Evolutionary conservation across 1,140 invertebrate species (phyloP), one percentile per base, ranked within the genome.

Genomic region (Pachyrhynchus sulphureomaculatus): DNA sequence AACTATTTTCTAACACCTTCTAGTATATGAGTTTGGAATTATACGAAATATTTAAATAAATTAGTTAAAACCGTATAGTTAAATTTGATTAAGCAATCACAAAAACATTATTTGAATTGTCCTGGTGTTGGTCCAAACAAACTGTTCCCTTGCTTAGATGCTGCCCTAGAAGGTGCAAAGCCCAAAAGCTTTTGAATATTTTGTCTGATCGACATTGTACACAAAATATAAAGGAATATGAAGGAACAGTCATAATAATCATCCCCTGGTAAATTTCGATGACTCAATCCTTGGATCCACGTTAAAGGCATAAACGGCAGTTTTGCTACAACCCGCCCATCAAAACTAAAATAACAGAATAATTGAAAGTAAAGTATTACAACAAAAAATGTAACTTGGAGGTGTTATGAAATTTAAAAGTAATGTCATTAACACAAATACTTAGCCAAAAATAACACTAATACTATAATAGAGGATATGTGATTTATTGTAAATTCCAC

Each of bases 201-300:
- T 87, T 99, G 87, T 51, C 86, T 83, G 62, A 99, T 98, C 24
- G 95, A 98, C 97, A 99, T 99, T 12, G 98, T 99, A 77, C 96
- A 99, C 10, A 99, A 80, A 74, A 99, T 98, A 76, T 99, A 99
- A 3, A 99, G 82, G 76, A 99, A 99, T 67, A 99, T 98, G 75
- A 99, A 99, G 4, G 95, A 98, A 74, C 97, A 99, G 76, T 99
- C 96, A n/a, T 94, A 96, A 70, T 92, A 98, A 79, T 99, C 95
- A 70, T 97, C 93, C 15, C 97, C 96, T 2, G 91, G 82, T 24
- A 99, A 80, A 79, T 99, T 99, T 67, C 98, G 83, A 75, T 99
- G 98, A 18, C 95, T 98, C 12, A 99, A 80, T 17, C 96, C 95
- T 81, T 99, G 96, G 47, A 99, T 88, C 88, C 93, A 96, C 5